These are phyloP conservation scores for Nephrotoma appendiculata DNA, from an alignment of 2,888 invertebrate genomes.

Conservation along the genomic window DNA sequence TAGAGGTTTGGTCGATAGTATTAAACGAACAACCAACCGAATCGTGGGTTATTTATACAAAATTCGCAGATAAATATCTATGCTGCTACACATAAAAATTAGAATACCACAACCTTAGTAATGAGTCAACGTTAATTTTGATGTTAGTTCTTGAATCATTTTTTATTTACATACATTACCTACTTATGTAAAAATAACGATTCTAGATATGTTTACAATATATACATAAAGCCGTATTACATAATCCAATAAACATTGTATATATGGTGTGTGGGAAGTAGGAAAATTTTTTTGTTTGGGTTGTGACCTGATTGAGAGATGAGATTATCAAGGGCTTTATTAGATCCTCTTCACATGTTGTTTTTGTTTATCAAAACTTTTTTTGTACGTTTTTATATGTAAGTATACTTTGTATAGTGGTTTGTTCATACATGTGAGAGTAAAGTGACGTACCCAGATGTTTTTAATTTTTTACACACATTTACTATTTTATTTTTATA, in stretches of 20 bases:
- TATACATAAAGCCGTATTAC: neutral
- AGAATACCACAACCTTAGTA: neutral
- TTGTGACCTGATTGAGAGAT: neutral
- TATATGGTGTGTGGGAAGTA: neutral
- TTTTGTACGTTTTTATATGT: neutral
- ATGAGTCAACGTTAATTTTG: neutral
- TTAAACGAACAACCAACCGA: neutral
- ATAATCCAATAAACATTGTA: neutral
- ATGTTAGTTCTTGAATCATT: neutral
- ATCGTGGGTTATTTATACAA: neutral
- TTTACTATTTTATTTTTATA: neutral
- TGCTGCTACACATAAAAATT: neutral
- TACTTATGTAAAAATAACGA: neutral
- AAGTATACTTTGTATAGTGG: too few relatives aligned
- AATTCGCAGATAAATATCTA: neutral
- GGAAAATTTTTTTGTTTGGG: neutral
- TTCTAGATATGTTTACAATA: neutral
- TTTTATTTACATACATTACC: neutral
- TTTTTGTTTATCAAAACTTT: neutral
- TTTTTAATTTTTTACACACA: too few relatives aligned
- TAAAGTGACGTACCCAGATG: too few relatives aligned
- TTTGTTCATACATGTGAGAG: too few relatives aligned
- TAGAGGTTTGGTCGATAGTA: too few relatives aligned
- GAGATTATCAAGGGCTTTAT: neutral
- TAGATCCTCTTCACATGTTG: neutral